Evolutionary conservation across 1,140 invertebrate genomes (phyloP), one percentile per base, ranked within the genome.

Genomic region (Melitaea cinxia): DNA sequence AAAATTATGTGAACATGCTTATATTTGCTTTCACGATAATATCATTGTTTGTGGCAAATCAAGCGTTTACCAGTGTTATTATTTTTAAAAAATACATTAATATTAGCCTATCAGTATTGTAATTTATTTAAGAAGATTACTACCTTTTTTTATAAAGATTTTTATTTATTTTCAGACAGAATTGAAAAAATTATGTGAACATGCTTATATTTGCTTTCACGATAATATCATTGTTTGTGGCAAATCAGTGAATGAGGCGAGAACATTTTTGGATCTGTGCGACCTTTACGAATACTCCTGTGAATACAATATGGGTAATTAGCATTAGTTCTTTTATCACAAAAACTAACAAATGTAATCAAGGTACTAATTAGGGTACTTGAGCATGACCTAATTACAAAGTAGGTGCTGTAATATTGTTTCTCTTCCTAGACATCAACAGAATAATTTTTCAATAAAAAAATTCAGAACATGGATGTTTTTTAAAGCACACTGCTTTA

Each of bases 271-370:
- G 4, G 88, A 90, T 37, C 65, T 90, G 0, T 90, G 88, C 49
- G 88, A 90, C 57, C 66, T 90, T 33, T 90, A 88, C 30, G 88
- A 90, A 58, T 90, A 80, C 55, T 80, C 88, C 42, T 90, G 88
- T 49, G 88, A 90, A 78, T 77, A 85, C 57, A 82, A 73, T 58
- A 87, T 88, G 80, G 82, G 85, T 88, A 70, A 64, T 23, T 58
- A 62, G 15, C 55, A 21, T 49, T 37, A 49, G 28, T 23, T 37
- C 6, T 53, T 6, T 14, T 2, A 4, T 14, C 35, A 39, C n/a
- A 39, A 39, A 39, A 12, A 39, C 14, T 0, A 39, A 17, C 15
- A 3, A 4, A 28, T 28, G 7, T 28, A n/a, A n/a, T n/a, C n/a
- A n/a, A n/a, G n/a, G n/a, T n/a, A n/a, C n/a, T n/a, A n/a, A n/a